Conservation (phyloP, 2,797 vertebrate genomes). For the Sus cebifrons region DNA sequence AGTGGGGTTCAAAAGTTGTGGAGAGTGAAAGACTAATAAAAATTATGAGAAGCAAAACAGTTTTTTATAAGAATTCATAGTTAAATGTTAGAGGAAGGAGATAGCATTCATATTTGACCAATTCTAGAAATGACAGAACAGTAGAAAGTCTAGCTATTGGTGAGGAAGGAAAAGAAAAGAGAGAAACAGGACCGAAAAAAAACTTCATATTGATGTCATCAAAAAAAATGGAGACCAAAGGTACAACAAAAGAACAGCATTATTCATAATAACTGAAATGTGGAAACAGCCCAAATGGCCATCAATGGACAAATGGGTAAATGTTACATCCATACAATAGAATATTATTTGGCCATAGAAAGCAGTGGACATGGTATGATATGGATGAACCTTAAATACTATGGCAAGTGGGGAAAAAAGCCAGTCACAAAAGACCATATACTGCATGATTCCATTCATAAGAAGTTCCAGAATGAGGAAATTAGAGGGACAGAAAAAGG, state of each 20-base stretch:
- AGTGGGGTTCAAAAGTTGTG: slow-evolving; percentile 23
- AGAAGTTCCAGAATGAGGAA: background rate
- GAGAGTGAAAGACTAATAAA: background rate
- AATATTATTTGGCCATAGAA: background rate
- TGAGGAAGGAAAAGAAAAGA: background rate
- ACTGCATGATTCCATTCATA: background rate
- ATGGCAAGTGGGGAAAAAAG: background rate
- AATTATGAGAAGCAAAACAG: background rate
- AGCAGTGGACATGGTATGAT: background rate
- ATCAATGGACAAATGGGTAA: background rate
- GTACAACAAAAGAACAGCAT: background rate
- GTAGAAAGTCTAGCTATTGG: background rate
- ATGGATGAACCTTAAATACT: background rate
- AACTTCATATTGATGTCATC: background rate
- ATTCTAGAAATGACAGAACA: background rate
- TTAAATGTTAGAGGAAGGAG: slow-evolving; percentile 9
- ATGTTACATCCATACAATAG: background rate
- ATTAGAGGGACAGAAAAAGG: background rate
- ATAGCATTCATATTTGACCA: background rate
- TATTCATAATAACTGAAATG: background rate
- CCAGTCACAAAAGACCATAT: background rate
- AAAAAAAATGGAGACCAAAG: background rate
- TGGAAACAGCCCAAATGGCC: background rate
- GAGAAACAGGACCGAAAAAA: background rate
- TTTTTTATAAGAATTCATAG: background rate